A percentile compares a stretch with the other conserved stretches of the same genome.
Conservation (phyloP, 1,140 invertebrate genomes). For the Bombus sibiricus region DNA sequence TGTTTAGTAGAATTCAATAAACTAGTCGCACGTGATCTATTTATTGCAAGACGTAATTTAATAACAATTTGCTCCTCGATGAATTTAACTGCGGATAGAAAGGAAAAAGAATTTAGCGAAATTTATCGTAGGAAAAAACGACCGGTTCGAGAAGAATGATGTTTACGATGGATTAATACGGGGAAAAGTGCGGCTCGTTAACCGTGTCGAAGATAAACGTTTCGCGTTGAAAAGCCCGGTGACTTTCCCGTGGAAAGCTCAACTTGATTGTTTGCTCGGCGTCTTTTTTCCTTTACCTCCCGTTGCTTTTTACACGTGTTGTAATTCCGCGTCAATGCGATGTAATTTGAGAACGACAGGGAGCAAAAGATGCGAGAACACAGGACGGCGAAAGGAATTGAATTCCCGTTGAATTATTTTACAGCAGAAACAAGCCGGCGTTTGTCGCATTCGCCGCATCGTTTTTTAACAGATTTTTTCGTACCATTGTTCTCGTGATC, state of each 20-base stretch:
- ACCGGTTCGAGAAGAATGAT: not conserved
- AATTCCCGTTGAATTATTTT: conserved; percentile 17
- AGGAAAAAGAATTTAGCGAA: not conserved
- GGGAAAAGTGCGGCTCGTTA: not conserved
- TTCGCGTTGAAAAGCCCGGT: not conserved
- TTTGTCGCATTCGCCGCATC: not conserved
- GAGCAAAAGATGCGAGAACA: not conserved
- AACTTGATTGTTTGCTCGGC: not conserved
- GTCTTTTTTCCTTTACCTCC: not conserved
- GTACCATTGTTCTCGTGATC: not conserved
- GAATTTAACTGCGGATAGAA: not conserved
- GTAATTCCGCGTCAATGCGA: conserved; percentile 10
- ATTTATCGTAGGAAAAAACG: not conserved
- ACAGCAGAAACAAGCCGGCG: not conserved
- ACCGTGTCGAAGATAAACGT: not conserved
- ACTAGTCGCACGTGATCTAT: too few species aligned
- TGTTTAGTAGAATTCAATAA: too few species aligned
- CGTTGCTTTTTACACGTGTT: conserved; percentile 3
- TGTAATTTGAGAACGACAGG: conserved; percentile 3
- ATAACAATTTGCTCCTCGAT: not conserved
- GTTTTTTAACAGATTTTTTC: not conserved
- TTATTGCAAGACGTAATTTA: too few species aligned
- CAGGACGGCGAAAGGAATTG: not conserved
- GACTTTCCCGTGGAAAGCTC: not conserved
- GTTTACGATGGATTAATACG: not conserved